Conservation (phyloP, 2,888 invertebrate genomes). For the Ischnus inquisitorius region DNA sequence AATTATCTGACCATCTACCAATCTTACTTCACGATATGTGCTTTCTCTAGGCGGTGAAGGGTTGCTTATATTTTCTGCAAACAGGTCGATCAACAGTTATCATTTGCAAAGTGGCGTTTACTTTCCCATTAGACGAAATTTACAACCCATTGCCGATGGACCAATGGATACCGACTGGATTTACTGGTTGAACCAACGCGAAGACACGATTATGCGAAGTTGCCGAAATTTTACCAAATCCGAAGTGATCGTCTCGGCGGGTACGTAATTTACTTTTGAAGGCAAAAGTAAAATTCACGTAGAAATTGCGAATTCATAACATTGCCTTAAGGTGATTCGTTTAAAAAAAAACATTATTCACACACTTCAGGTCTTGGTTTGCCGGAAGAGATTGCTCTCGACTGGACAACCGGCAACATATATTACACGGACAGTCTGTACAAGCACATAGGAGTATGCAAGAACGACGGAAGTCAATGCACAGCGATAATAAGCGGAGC, state of each 20-base stretch:
- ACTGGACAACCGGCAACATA: slow-evolving; percentile 92
- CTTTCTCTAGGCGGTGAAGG: slow-evolving; percentile 88
- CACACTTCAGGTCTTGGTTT: slow-evolving; percentile 87
- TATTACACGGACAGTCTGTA: slow-evolving; percentile 92
- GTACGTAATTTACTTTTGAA: slow-evolving; percentile 72
- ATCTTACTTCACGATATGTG: too few relatives aligned
- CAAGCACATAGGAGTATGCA: slow-evolving; percentile 92
- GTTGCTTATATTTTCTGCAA: slow-evolving; percentile 90
- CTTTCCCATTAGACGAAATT: slow-evolving; percentile 86
- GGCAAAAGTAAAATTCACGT: too few relatives aligned
- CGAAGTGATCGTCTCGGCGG: slow-evolving; percentile 86
- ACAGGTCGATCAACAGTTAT: slow-evolving; percentile 88
- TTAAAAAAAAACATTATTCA: neutral
- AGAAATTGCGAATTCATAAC: too few relatives aligned
- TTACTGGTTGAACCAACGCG: slow-evolving; percentile 92
- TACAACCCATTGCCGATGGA: slow-evolving; percentile 89
- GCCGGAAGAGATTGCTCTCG: slow-evolving; percentile 92
- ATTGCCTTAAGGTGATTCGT: too few relatives aligned
- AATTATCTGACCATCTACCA: neutral
- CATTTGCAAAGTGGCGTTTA: slow-evolving; percentile 87
- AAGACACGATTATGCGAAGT: slow-evolving; percentile 90
- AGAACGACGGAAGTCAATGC: slow-evolving; percentile 89
- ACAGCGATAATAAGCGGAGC: slow-evolving; percentile 88
- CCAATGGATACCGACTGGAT: slow-evolving; percentile 90
- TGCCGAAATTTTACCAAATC: slow-evolving; percentile 88